Evolutionary conservation across 2,888 invertebrate genomes (phyloP), one percentile per base, ranked within the genome.

Genomic region (Agrochola lychnidis): DNA sequence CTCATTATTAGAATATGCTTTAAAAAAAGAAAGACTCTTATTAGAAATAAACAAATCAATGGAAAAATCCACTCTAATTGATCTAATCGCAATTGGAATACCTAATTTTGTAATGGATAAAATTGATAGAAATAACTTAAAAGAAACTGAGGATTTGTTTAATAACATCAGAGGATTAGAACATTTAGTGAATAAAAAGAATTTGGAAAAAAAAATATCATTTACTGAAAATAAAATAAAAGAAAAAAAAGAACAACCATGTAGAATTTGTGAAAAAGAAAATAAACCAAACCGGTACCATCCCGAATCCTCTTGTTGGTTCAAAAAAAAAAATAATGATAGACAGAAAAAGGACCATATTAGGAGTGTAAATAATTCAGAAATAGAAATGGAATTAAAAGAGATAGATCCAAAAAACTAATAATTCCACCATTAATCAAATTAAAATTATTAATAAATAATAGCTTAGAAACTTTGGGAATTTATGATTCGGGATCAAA

Each of bases 341-440:
- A 0, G 14, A 0, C 0, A 0, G 0, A 57, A 66, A 72, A 63
- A 53, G 19, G n/a, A 68, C 0, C n/a, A 16, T 3, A 68, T 78
- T 2, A 70, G n/a, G 12, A 62, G 14, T 67, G 67, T 78, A 12
- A 78, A 74, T 16, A 67, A 78, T 70, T 74, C 70, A 1, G 48
- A 70, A 62, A n/a, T 78, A 36, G 67, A 78, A 68, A 36, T 42
- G 0, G 12, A 22, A 0, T 57, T 71, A 62, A 74, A 71, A 59
- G 42, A 78, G 42, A 19, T 12, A 6, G n/a, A 67, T 22, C 61
- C 61, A 71, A 79, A 89, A 87, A 89, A 30, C 88, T 59, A 78
- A 40, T 81, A 66, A 62, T 83, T 4, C 67, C 86, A 71, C 86
- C 87, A 85, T 87, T 82, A 57, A 79, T 79, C 1, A 25, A 56